Percentiles rank a stretch among this genome's conserved stretches.
Conservation (phyloP, 2,888 invertebrate genomes). For the Pollenia griseotomentosa region DNA sequence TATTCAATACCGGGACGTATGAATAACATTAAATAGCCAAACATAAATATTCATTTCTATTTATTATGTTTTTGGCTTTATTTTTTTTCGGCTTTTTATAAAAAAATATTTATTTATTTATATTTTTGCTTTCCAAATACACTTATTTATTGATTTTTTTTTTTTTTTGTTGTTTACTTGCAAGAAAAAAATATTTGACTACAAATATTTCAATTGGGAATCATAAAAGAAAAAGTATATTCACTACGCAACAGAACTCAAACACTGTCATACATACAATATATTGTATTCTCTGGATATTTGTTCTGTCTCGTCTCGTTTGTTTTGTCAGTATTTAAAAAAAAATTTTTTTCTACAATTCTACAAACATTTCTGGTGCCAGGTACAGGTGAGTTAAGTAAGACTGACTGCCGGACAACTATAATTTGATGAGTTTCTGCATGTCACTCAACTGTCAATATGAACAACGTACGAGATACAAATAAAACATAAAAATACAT, state of each 20-base stretch:
- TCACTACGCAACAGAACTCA: background rate
- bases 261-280: background rate
- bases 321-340: background rate
- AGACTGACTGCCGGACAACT: conserved; percentile 35
- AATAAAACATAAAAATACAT: conserved; percentile 3
- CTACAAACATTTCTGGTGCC: conserved; percentile 18
- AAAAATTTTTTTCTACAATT: background rate
- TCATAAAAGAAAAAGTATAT: background rate
- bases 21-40: conserved; percentile 5
- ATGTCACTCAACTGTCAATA: conserved; percentile 63
- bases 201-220: conserved; percentile 9
- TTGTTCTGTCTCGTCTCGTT: conserved; percentile 8
- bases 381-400: conserved; percentile 43
- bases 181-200: conserved; percentile 25
- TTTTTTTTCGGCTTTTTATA: background rate
- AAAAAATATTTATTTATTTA: conserved; percentile 3
- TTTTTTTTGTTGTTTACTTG: background rate
- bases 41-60: background rate
- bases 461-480: conserved; percentile 14
- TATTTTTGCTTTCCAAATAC: background rate
- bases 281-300: conserved; percentile 15
- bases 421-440: conserved; percentile 53
- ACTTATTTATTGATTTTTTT: conserved; percentile 5
- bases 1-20: background rate
- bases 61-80: background rate